Conservation (phyloP, 2,113 vertebrate genomes). For the Larimichthys crocea region DNA sequence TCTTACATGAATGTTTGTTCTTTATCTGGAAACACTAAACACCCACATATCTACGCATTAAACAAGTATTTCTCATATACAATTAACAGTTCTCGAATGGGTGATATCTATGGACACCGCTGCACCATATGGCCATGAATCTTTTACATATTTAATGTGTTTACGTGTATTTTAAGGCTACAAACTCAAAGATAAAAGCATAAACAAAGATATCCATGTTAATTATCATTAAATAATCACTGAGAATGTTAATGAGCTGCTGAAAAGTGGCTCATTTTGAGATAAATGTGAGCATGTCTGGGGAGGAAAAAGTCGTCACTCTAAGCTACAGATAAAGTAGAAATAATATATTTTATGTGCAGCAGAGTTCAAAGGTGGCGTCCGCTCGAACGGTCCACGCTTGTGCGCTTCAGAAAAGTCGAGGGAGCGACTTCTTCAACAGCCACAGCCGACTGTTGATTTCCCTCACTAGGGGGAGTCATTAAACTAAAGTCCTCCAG, state of each 20-base stretch:
- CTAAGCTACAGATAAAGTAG: neutral
- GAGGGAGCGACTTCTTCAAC: constrained; percentile 19
- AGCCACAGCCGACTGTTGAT: constrained; percentile 15
- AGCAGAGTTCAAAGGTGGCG: neutral
- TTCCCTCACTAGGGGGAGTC: constrained; percentile 69
- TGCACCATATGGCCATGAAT: neutral
- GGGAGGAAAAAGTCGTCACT: neutral
- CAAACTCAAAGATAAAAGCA: neutral
- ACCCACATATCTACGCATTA: neutral
- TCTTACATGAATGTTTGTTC: neutral
- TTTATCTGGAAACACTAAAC: neutral
- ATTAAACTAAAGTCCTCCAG: constrained; percentile 62
- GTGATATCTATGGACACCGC: neutral
- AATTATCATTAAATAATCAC: neutral
- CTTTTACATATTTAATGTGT: neutral
- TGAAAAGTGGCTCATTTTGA: neutral
- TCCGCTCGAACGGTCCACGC: neutral
- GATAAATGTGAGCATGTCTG: neutral
- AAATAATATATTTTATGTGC: neutral
- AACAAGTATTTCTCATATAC: neutral
- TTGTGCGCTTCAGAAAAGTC: neutral
- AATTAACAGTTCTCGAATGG: neutral
- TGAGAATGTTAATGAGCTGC: neutral
- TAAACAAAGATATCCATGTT: neutral
- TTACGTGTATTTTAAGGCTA: neutral